Evolutionary conservation across 64 coral and sea anemone genomes (phyloP), one percentile per base, ranked within the genome.

Genomic region (Montipora efflorescens): DNA sequence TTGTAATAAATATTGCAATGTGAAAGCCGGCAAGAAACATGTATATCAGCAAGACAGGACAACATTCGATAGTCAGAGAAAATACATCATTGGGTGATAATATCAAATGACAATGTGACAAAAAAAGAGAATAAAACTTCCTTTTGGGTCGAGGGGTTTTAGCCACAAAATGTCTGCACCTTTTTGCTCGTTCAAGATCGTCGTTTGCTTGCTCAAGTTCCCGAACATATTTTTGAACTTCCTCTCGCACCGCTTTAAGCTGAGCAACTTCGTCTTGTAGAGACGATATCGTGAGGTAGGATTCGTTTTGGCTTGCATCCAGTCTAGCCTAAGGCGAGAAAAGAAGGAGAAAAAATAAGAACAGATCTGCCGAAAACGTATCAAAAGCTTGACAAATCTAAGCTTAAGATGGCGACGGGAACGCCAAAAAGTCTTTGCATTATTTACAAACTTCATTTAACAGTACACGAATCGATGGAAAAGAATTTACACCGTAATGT

Each of bases 101-200:
- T 59, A 49, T 64, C 14, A 79, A 48, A 22, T 68, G 8, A 81
- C 22, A 48, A 91, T 80, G 14, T 7, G 61, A 12, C 0, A 36
- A 25, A 91, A 91, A 51, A 15, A 28, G 13, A 23, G 59, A 5
- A 48, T 5, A 21, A 80, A 45, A 53, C 59, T 47, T 28, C 45
- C 4, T 59, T 46, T 67, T 0, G 36, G n/a, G 18, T 16, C 21
- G 50, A 28, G 23, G 16, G 1, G 15, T 36, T 68, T 28, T 18
- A 70, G 44, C 36, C 47, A 10, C 44, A 52, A 23, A 80, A 80
- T 52, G 11, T 62, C 13, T 76, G 79, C 87, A 98, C 98, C 98
- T 99, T 96, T 99, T 99, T n/a, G 95, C 98, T 75, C 98, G 83
- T 82, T 99, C 98, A 58, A 99, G 73, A 93, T 99, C 98, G 67